A percentile compares a stretch with the other conserved stretches of the same genome.
Conservation (phyloP, 1,140 invertebrate genomes). For the Calephelis nemesis region DNA sequence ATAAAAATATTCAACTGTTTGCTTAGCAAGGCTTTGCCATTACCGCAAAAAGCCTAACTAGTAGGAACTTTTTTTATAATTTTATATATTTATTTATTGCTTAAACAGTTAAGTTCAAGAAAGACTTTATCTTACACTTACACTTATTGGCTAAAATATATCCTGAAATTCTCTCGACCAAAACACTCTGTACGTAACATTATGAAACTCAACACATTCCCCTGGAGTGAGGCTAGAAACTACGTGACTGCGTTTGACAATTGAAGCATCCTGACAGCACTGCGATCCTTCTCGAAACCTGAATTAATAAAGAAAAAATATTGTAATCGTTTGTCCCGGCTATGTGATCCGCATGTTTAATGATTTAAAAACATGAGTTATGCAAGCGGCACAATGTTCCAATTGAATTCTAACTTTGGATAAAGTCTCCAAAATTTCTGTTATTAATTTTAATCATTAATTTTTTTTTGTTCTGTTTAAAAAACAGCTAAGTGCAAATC, state of each 20-base stretch:
- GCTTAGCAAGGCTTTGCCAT: too few species aligned
- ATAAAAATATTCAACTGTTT: too few species aligned
- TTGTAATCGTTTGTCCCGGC: constrained; percentile 41
- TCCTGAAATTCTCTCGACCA: neutral
- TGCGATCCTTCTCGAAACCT: constrained; percentile 48
- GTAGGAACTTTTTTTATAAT: neutral
- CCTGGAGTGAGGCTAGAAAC: constrained; percentile 60
- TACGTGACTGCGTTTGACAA: constrained; percentile 69
- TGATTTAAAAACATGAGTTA: neutral
- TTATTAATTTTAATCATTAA: too few species aligned
- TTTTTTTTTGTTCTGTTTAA: too few species aligned
- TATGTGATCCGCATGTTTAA: constrained; percentile 23
- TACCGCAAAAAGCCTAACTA: too few species aligned
- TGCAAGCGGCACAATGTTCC: too few species aligned
- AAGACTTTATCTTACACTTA: too few species aligned
- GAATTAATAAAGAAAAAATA: constrained; percentile 63
- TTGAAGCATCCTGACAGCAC: constrained; percentile 36
- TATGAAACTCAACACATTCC: constrained; percentile 70
- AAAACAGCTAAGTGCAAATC: too few species aligned
- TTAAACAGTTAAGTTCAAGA: too few species aligned
- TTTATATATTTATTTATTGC: neutral
- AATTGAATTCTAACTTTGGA: too few species aligned
- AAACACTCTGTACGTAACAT: constrained; percentile 50
- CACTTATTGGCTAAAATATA: neutral
- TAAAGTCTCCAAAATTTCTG: too few species aligned